phyloP scores from a whole-genome alignment of 2,888 invertebrate genomes.

The Cephus nigrinus region DNA sequence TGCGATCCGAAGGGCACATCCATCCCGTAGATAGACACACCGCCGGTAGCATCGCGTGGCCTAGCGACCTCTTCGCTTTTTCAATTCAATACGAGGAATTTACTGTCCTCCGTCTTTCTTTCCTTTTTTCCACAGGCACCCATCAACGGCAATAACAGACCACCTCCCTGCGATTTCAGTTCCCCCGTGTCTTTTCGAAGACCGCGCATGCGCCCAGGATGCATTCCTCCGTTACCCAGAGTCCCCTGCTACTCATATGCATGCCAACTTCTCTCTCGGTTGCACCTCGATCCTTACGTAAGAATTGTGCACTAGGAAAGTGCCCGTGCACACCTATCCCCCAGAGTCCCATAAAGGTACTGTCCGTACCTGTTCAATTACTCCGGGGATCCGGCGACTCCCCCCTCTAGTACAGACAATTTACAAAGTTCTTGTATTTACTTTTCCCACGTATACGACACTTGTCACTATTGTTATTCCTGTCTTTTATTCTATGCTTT shows the following conservation, averaged over 20 bases:
- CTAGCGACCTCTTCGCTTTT: background rate
- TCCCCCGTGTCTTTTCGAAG: background rate
- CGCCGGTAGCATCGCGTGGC: background rate
- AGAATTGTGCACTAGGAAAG: background rate
- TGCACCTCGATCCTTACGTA: background rate
- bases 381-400: background rate
- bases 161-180: background rate
- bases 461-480: background rate
- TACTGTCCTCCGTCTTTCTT: background rate
- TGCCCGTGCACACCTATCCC: background rate
- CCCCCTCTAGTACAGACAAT: background rate
- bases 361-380: background rate
- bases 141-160: background rate
- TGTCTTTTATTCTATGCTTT: background rate
- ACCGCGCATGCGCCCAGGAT: background rate
- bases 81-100: background rate
- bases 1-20: conserved; percentile 24
- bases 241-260: background rate
- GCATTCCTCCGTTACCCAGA: background rate
- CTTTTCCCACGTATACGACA: background rate
- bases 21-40: background rate
- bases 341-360: background rate
- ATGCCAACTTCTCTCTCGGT: background rate
- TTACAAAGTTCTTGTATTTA: background rate
- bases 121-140: background rate